phyloP scores from a whole-genome alignment of 1,140 invertebrate species.

The Rhyzopertha dominica region DNA sequence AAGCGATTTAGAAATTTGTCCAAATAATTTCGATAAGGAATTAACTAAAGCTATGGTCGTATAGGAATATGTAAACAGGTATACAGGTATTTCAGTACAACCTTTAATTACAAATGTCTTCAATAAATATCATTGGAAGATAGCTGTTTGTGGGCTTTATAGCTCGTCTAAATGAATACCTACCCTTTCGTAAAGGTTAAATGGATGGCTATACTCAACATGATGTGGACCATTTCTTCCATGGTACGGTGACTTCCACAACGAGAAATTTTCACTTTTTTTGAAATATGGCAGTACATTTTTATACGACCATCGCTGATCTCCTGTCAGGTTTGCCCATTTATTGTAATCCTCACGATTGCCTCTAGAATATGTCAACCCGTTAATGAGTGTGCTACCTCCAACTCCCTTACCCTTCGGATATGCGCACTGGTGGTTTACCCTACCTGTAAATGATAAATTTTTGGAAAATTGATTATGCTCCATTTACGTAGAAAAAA shows the following conservation, averaged over 20 bases:
- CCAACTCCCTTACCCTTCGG: conserved; percentile 53
- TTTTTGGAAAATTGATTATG: background rate
- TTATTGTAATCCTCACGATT: conserved; percentile 62
- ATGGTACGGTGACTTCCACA: conserved; percentile 13
- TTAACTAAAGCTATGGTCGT: no score
- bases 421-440: conserved; percentile 4
- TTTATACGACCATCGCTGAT: conserved; percentile 60
- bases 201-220: conserved; percentile 8
- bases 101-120: no score
- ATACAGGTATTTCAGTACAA: no score
- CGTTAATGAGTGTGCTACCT: conserved; percentile 64
- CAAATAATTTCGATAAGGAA: no score
- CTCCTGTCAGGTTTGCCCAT: conserved; percentile 56
- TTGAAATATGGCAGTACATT: conserved; percentile 58
- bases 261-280: conserved; percentile 50
- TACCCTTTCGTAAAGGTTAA: conserved; percentile 2
- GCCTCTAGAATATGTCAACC: conserved; percentile 68
- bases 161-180: no score
- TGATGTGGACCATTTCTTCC: conserved; percentile 6
- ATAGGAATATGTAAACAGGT: no score
- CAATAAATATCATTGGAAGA: no score
- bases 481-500: background rate
- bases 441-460: conserved; percentile 7
- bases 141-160: no score
- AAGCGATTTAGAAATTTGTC: no score